Evolutionary conservation across 2,797 vertebrate genomes (phyloP).

Genomic region (Enoplosus armatus): DNA sequence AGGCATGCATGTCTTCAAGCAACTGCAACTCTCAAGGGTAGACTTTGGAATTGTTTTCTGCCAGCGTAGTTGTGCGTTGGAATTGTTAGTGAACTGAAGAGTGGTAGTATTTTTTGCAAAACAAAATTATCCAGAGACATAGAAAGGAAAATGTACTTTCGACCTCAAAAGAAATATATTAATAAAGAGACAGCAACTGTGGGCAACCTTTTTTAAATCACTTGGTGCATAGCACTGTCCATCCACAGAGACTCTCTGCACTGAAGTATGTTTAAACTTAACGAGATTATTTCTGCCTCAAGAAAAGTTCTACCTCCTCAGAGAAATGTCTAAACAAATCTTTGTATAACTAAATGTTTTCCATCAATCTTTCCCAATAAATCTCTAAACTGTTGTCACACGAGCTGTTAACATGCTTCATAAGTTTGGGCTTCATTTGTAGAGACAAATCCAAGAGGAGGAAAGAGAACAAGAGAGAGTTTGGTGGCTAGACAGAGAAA

Average conservation of each 20-base stretch:
- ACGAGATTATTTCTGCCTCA: not conserved
- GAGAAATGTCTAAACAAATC: too few relatives aligned
- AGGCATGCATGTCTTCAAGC: not conserved
- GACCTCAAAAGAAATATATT: not conserved
- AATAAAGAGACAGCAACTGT: not conserved
- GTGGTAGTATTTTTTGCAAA: not conserved
- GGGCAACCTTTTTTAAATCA: not conserved
- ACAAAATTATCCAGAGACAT: not conserved
- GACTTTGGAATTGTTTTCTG: not conserved
- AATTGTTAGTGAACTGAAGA: not conserved
- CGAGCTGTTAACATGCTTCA: slow-evolving; percentile 15
- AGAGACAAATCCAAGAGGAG: slow-evolving; percentile 13
- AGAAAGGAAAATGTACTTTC: not conserved
- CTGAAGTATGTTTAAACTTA: not conserved
- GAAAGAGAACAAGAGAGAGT: not conserved
- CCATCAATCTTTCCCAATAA: too few relatives aligned
- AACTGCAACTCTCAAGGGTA: not conserved
- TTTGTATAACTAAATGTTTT: too few relatives aligned
- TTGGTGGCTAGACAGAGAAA: slow-evolving; percentile 30
- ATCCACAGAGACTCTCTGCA: not conserved
- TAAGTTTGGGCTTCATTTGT: slow-evolving; percentile 29
- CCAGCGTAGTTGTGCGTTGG: not conserved
- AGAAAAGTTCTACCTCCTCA: not conserved
- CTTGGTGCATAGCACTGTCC: not conserved
- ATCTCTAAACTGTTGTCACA: slow-evolving; percentile 14